Evolutionary conservation across 2,888 invertebrate genomes (phyloP).

Genomic region (Arge pagana): DNA sequence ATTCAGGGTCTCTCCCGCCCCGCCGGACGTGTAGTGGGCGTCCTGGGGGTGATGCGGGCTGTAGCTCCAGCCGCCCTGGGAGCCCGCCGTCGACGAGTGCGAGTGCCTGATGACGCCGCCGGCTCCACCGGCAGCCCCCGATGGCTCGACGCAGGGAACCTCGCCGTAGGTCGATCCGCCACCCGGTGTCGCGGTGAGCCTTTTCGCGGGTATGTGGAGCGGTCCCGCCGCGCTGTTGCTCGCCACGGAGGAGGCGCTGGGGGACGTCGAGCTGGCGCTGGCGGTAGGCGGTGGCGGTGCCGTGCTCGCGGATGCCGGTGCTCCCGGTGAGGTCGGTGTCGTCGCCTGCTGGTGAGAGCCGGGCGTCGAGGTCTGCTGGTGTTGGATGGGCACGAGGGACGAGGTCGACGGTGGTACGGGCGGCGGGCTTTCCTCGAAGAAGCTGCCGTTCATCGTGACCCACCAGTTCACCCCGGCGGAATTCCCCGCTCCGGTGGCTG

Average conservation of each 20-base stretch:
- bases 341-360: constrained; percentile 64
- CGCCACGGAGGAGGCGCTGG: constrained; percentile 62
- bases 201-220: constrained; percentile 88
- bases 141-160: constrained; percentile 59
- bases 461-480: constrained; percentile 85
- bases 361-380: constrained; percentile 44
- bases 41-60: constrained; percentile 64
- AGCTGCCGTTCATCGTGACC: constrained; percentile 80
- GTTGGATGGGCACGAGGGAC: constrained; percentile 59
- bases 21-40: constrained; percentile 60
- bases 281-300: constrained; percentile 60
- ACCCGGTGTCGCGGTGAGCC: constrained; percentile 65
- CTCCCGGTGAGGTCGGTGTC: constrained; percentile 60
- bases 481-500: constrained; percentile 83
- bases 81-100: constrained; percentile 55
- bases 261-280: constrained; percentile 71
- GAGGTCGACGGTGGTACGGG: constrained; percentile 59
- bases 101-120: constrained; percentile 79
- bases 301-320: constrained; percentile 51
- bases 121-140: constrained; percentile 62
- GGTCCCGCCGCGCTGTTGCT: constrained; percentile 75
- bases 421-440: constrained; percentile 75
- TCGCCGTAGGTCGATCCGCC: constrained; percentile 59
- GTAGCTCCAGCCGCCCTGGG: constrained; percentile 71
- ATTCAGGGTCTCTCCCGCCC: constrained; percentile 63